Base-by-base conservation (phyloP, 2,113 vertebrate species). In the Callospermophilus lateralis region DNA sequence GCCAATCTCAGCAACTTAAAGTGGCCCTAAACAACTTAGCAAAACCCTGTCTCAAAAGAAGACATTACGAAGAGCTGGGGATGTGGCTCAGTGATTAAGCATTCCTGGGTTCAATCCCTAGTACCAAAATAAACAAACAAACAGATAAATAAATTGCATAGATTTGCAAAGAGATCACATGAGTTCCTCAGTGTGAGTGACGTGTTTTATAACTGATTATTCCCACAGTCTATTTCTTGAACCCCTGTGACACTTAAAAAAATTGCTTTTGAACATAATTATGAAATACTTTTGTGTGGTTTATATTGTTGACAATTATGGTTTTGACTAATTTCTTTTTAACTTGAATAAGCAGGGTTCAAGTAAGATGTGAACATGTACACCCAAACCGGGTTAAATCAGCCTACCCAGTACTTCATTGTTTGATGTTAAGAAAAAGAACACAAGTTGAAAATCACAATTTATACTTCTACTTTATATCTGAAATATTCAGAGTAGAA, bases 401-500 rank as follows among this genome's bases (percentile, higher is more conserved):
- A 4, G 4, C 26, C 30, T 53, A 48, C 24, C 1, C 12, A 34
- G 5, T 48, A 17, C 4, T 15, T 77, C 3, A 37, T 12, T 76
- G 32, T 87, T 26, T 37, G 11, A 30, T 81, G 30, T 80, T 53
- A 63, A 73, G 45, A 72, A 78, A 63, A 65, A 86, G 26, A 42
- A 32, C 5, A 42, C 58, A 84, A 51, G 45, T 5, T 73, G 17
- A 88, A 80, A 78, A 42, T 24, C 2, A 76, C 20, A 92, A 20
- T 79, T 39, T 85, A 20, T 39, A 10, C 34, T n/a, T 90, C 34
- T 67, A 20, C 84, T 86, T 96, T 42, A 39, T n/a, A 45, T 45
- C 17, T 73, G 30, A 92, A 92, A 90, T 67, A 63, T 86, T 89
- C 81, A 76, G 61, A 63, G 37, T 55, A 80, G 30, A 94, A n/a